These are phyloP conservation scores for Meles meles DNA, from an alignment of 2,113 vertebrate species.

Conservation along the genomic window DNA sequence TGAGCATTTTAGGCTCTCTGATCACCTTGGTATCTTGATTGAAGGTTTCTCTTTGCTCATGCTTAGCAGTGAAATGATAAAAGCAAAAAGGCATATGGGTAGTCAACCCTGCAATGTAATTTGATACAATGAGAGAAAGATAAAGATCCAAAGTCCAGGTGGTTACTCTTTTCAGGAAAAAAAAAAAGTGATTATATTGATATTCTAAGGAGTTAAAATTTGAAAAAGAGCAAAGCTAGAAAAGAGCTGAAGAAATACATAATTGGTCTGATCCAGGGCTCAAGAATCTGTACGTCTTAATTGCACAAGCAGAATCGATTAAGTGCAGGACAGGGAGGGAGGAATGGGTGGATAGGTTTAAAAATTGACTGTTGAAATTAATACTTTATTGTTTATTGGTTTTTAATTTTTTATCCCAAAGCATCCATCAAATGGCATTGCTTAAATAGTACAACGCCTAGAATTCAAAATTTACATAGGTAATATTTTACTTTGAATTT, in stretches of 20 bases:
- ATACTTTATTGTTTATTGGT: not conserved
- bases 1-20: not conserved
- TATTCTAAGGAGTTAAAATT: not conserved
- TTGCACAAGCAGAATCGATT: accelerated
- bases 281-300: not conserved
- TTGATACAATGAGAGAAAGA: not conserved
- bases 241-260: not conserved
- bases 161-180: not conserved
- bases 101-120: too few relatives aligned
- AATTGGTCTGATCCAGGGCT: not conserved
- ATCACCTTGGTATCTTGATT: too few relatives aligned
- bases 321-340: not conserved
- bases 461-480: not conserved
- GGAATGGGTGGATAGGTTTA: not conserved
- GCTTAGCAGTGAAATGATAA: not conserved
- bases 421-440: accelerated
- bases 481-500: not conserved
- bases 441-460: not conserved
- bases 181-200: not conserved
- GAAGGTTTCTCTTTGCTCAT: not conserved
- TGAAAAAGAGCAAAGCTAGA: not conserved
- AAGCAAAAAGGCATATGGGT: not conserved
- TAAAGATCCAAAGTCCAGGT: not conserved
- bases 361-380: not conserved
- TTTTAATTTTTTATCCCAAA: not conserved